These are phyloP conservation scores for Mythimna loreyi DNA, from an alignment of 2,888 invertebrate species.

Conservation along the genomic window DNA sequence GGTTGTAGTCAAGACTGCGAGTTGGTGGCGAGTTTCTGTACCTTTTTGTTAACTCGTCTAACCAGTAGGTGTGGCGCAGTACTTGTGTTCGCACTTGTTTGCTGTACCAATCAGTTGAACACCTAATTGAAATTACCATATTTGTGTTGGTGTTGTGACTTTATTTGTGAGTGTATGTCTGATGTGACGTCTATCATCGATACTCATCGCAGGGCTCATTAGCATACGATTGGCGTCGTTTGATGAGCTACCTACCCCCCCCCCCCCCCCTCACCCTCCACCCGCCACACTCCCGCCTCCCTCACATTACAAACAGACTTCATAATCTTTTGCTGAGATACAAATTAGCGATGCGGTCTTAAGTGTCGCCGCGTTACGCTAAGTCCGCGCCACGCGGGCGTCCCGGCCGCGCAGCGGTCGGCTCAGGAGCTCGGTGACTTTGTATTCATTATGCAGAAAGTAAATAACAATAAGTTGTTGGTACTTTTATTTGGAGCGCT, in stretches of 20 bases:
- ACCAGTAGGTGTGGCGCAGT: neutral
- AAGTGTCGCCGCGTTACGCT: neutral
- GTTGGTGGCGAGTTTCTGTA: neutral
- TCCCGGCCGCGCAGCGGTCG: too few species aligned
- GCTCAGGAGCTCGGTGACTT: slow-evolving; percentile 2
- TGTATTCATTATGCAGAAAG: slow-evolving; percentile 11
- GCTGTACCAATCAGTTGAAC: neutral
- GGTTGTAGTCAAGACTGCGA: neutral
- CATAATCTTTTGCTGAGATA: slow-evolving; percentile 37
- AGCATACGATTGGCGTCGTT: slow-evolving; percentile 55
- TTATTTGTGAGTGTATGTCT: slow-evolving; percentile 9
- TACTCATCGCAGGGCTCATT: slow-evolving; percentile 46
- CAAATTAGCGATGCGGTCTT: slow-evolving; percentile 24
- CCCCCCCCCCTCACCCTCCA: slow-evolving; percentile 1
- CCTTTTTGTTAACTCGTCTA: neutral
- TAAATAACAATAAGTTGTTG: slow-evolving; percentile 20
- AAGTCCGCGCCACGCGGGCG: neutral
- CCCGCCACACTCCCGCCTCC: neutral
- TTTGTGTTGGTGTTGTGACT: neutral
- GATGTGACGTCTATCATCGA: slow-evolving; percentile 33
- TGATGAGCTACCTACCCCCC: slow-evolving; percentile 42
- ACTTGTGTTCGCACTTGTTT: neutral
- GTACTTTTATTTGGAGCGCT: slow-evolving; percentile 5
- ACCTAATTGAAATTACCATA: neutral
- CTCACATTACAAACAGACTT: slow-evolving; percentile 30